These are phyloP conservation scores for Druon quercuslanigerum DNA, from an alignment of 1,140 invertebrate species.

Conservation along the genomic window DNA sequence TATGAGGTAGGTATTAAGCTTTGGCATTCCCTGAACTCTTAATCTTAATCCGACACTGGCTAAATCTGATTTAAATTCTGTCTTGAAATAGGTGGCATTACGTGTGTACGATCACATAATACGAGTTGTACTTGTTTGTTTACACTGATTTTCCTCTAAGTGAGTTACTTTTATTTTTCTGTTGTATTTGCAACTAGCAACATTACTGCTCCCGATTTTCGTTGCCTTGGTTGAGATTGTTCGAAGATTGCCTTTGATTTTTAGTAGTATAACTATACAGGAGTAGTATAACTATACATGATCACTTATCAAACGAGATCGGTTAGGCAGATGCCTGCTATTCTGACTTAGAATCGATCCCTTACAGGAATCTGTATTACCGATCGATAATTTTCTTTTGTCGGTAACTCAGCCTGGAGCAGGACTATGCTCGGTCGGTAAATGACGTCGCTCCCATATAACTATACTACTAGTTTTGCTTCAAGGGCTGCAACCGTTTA, in stretches of 20 bases:
- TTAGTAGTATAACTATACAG: not conserved
- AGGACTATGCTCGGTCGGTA: too few relatives aligned
- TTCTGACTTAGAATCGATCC: too few relatives aligned
- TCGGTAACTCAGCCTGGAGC: too few relatives aligned
- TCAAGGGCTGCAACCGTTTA: not conserved
- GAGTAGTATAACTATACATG: too few relatives aligned
- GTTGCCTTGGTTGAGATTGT: constrained; percentile 4
- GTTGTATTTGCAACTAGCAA: constrained; percentile 8
- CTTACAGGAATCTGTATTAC: too few relatives aligned
- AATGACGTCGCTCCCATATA: too few relatives aligned
- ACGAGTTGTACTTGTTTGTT: constrained; percentile 6
- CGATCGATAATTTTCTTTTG: too few relatives aligned
- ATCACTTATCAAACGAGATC: too few relatives aligned
- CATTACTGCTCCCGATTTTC: constrained; percentile 26
- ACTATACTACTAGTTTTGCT: not conserved
- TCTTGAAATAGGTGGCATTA: not conserved
- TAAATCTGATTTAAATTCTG: constrained; percentile 17
- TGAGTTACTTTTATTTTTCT: constrained; percentile 3
- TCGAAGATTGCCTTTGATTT: constrained; percentile 11
- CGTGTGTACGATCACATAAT: constrained; percentile 1
- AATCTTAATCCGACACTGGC: constrained; percentile 24
- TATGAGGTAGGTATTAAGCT: constrained; percentile 28
- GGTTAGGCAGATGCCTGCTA: too few relatives aligned
- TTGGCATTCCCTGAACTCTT: constrained; percentile 11
- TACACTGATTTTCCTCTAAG: constrained; percentile 22